Percentiles rank a stretch among this genome's conserved stretches.
These are phyloP conservation scores for Zootermopsis nevadensis DNA, from an alignment of 2,888 invertebrate genomes.

Conservation along the genomic window DNA sequence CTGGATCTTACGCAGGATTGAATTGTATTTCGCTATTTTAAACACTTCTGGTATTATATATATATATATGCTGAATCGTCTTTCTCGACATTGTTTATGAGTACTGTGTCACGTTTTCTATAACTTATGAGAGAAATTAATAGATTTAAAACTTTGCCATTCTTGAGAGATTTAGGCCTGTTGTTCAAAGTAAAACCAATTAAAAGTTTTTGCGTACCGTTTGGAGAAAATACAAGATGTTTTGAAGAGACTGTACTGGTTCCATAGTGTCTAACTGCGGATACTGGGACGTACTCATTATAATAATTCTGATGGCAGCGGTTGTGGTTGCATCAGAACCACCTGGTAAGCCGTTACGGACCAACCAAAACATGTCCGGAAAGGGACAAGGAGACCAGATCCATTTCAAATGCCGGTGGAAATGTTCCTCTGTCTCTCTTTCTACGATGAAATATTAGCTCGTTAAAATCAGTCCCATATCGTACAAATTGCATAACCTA, in stretches of 20 bases:
- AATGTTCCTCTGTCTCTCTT: background rate
- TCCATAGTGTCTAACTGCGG: background rate
- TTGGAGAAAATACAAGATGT: background rate
- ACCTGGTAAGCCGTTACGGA: background rate
- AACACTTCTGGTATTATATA: too few relatives aligned
- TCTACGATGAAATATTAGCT: background rate
- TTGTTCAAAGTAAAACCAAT: too few relatives aligned
- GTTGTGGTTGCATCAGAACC: background rate
- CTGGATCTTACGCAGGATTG: too few relatives aligned
- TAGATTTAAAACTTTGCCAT: too few relatives aligned
- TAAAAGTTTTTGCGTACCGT: too few relatives aligned
- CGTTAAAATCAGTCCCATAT: slow-evolving; percentile 16
- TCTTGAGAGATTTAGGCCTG: too few relatives aligned
- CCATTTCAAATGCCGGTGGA: background rate
- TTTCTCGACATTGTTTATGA: too few relatives aligned
- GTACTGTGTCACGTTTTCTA: too few relatives aligned
- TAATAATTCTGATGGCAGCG: background rate
- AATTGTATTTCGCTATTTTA: too few relatives aligned
- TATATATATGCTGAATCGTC: too few relatives aligned
- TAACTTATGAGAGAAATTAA: too few relatives aligned
- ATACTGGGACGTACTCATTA: background rate
- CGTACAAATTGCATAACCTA: background rate
- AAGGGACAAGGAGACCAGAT: background rate
- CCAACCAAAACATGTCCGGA: background rate
- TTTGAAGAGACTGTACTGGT: background rate